Evolutionary conservation across 2,797 vertebrate genomes (phyloP).

Genomic region (Sebastes vulpes): DNA sequence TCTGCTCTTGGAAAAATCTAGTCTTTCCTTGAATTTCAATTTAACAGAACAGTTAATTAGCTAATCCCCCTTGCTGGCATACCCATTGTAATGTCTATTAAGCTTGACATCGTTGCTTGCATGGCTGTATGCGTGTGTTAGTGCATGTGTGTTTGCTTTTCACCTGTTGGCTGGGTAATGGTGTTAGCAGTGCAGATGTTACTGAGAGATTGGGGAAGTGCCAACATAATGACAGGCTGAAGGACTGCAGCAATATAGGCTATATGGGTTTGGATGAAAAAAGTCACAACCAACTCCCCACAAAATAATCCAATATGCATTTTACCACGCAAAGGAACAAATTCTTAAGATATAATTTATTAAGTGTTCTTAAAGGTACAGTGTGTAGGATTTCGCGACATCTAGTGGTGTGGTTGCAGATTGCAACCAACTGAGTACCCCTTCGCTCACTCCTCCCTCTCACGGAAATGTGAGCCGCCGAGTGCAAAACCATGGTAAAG

Average conservation of each 20-base stretch:
- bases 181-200: background rate
- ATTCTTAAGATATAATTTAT: background rate
- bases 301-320: background rate
- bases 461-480: background rate
- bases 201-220: background rate
- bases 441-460: background rate
- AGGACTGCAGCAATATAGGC: background rate
- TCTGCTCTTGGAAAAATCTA: background rate
- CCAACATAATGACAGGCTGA: background rate
- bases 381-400: background rate
- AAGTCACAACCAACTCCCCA: background rate
- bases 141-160: background rate
- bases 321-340: background rate
- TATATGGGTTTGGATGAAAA: background rate
- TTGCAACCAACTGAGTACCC: background rate
- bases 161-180: background rate
- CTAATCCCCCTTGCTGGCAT: too few species aligned
- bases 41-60: too few species aligned
- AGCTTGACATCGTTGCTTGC: background rate
- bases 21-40: too few species aligned
- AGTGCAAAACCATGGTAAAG: background rate
- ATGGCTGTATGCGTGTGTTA: background rate
- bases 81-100: too few species aligned
- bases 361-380: background rate
- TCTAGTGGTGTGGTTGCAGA: background rate